Evolutionary conservation across 2,888 invertebrate genomes (phyloP).

Genomic region (Orgyia antiqua): DNA sequence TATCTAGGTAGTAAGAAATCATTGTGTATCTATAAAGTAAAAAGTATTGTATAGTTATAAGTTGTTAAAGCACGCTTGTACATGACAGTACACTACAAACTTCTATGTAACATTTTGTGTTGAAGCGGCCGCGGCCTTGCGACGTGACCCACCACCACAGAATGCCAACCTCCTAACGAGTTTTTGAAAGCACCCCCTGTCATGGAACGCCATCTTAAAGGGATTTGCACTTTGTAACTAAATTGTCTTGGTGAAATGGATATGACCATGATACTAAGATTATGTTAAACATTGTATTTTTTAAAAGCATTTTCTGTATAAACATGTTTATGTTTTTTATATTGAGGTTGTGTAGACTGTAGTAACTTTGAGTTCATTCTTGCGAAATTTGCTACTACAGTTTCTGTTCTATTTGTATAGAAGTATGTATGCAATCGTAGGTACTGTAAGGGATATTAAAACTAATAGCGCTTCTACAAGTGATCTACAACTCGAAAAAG

Average conservation of each 20-base stretch:
- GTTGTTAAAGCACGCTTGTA: conserved; percentile 21
- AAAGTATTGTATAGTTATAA: conserved; percentile 18
- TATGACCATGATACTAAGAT: conserved; percentile 27
- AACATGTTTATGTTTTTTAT: background rate
- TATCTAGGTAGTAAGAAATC: too few relatives aligned
- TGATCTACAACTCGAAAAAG: too few relatives aligned
- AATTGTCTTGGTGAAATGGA: conserved; percentile 47
- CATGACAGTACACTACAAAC: conserved; percentile 35
- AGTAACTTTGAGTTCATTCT: too few relatives aligned
- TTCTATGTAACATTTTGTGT: conserved; percentile 58
- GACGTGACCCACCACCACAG: conserved; percentile 70
- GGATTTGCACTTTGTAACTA: conserved; percentile 73
- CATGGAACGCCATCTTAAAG: conserved; percentile 63
- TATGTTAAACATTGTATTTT: conserved; percentile 3
- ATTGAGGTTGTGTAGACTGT: too few relatives aligned
- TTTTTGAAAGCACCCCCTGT: conserved; percentile 67
- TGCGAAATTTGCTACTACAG: too few relatives aligned
- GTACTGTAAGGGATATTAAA: too few relatives aligned
- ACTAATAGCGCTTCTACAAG: too few relatives aligned
- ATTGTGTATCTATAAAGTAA: too few relatives aligned
- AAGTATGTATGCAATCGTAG: too few relatives aligned
- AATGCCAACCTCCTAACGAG: conserved; percentile 70
- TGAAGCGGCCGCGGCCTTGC: conserved; percentile 37
- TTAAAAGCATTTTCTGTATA: background rate
- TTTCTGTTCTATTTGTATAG: too few relatives aligned